phyloP scores from a whole-genome alignment of 2,888 invertebrate genomes.

The Eupithecia abbreviata region DNA sequence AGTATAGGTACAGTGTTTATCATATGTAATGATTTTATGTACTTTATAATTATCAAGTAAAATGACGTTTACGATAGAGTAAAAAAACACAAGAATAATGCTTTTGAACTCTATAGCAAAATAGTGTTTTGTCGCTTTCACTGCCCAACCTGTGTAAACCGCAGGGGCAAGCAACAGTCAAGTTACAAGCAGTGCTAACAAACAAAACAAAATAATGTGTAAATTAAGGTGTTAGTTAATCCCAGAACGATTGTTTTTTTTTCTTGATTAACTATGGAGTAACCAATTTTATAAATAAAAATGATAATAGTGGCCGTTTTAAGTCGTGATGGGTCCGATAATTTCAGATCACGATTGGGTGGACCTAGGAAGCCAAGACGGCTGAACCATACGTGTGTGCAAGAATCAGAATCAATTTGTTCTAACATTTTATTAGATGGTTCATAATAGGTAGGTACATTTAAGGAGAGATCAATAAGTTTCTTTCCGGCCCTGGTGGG shows the following conservation, averaged over 20 bases:
- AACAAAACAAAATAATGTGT: too few species aligned
- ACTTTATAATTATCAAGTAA: background rate
- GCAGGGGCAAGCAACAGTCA: too few species aligned
- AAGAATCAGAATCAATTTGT: background rate
- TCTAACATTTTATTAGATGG: too few species aligned
- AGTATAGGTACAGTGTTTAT: background rate
- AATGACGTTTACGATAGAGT: background rate
- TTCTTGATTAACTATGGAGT: background rate
- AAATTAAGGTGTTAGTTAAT: too few species aligned
- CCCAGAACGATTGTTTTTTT: background rate
- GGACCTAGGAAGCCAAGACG: slow-evolving; percentile 53
- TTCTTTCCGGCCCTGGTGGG: too few species aligned
- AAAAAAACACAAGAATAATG: too few species aligned
- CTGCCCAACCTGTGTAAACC: too few species aligned
- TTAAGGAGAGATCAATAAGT: too few species aligned
- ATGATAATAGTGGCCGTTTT: slow-evolving; percentile 12
- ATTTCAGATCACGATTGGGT: slow-evolving; percentile 53
- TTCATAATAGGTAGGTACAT: too few species aligned
- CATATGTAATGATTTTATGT: background rate
- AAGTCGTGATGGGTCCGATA: slow-evolving; percentile 35
- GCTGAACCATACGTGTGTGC: background rate
- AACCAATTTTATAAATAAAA: slow-evolving; percentile 8
- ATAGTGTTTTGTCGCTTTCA: too few species aligned
- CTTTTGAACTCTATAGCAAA: background rate
- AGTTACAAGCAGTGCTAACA: too few species aligned